Percentiles rank a stretch among this genome's conserved stretches.
phyloP scores from a whole-genome alignment of 2,797 vertebrate species.

The Hipposideros larvatus region DNA sequence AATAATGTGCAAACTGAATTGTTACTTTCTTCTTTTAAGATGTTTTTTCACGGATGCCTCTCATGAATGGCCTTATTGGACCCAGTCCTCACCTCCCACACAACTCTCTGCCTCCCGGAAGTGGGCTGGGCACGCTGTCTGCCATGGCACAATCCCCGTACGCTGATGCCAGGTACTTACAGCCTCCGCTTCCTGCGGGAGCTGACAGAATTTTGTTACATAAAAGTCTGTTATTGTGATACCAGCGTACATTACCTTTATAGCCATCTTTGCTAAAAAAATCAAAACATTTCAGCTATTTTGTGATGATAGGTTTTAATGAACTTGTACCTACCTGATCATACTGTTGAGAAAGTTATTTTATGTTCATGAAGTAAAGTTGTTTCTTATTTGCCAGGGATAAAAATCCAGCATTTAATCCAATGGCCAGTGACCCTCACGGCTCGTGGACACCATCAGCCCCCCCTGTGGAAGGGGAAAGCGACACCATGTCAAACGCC shows the following conservation, averaged over 20 bases:
- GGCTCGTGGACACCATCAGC: conserved; percentile 91
- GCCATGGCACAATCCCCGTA: conserved; percentile 94
- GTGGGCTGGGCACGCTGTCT: conserved; percentile 93
- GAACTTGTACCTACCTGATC: background rate
- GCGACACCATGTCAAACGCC: conserved; percentile 94
- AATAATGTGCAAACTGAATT: background rate
- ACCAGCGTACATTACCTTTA: background rate
- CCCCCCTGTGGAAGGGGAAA: conserved; percentile 87
- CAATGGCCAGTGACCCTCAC: conserved; percentile 92
- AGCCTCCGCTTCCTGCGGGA: background rate
- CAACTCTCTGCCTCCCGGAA: conserved; percentile 90
- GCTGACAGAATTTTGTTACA: background rate
- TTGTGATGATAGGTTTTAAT: background rate
- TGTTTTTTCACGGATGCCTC: conserved; percentile 95
- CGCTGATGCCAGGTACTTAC: conserved; percentile 93
- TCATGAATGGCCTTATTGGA: conserved; percentile 97
- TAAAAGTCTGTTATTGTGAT: background rate
- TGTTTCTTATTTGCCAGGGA: conserved; percentile 89
- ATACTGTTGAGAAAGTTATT: background rate
- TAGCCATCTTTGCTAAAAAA: background rate
- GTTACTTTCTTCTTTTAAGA: conserved; percentile 86
- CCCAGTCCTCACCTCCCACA: conserved; percentile 92
- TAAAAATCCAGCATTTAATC: conserved; percentile 93
- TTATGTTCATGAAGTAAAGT: conserved; percentile 32
- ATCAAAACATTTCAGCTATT: background rate